These are phyloP conservation scores for Urocitellus parryii DNA, from an alignment of 2,113 vertebrate species.

Conservation along the genomic window DNA sequence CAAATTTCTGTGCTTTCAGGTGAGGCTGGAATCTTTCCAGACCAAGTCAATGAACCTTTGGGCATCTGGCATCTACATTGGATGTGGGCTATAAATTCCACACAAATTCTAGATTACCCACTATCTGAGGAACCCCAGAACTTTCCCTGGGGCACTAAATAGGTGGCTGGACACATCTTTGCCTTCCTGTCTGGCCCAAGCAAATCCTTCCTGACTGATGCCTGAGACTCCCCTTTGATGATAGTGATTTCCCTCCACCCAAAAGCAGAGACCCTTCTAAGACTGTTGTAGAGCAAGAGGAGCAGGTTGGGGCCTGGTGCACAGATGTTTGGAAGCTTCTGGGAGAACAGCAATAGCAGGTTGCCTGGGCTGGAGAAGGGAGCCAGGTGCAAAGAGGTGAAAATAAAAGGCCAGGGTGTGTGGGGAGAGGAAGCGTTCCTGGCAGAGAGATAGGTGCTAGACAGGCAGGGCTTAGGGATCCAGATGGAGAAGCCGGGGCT, in stretches of 20 bases:
- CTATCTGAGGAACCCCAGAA: neutral
- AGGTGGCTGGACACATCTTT: neutral
- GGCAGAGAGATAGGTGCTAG: neutral
- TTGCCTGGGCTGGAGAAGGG: no score
- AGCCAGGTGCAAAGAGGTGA: neutral
- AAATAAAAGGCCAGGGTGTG: neutral
- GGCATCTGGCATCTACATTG: neutral
- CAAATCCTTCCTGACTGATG: neutral
- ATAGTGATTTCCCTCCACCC: no score
- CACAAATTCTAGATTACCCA: neutral
- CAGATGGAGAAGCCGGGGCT: neutral
- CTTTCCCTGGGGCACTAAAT: neutral
- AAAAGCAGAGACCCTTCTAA: neutral
- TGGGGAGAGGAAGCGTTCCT: accelerated
- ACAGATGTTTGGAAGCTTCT: neutral
- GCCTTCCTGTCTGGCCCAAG: neutral
- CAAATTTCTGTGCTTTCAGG: neutral
- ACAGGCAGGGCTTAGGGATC: no score
- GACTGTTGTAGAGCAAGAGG: neutral
- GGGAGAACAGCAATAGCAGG: no score
- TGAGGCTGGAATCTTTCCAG: neutral
- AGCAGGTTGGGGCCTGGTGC: no score
- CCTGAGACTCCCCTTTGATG: neutral
- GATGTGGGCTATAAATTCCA: neutral
- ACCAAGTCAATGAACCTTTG: no score